Base-by-base conservation (phyloP, 2,113 vertebrate genomes). In the Centrocercus urophasianus region DNA sequence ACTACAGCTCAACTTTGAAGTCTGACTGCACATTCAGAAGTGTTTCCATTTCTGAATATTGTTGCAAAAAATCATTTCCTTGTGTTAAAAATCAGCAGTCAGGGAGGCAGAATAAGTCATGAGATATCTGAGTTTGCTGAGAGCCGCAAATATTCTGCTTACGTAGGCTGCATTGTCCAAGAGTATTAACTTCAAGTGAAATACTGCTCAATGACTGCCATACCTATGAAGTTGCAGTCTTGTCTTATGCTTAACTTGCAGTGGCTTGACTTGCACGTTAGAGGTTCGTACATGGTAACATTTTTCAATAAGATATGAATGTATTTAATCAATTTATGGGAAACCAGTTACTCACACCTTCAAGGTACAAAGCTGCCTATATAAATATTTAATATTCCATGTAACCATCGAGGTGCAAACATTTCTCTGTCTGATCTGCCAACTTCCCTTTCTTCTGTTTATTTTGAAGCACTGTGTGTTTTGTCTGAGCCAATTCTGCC, bases 301-400 rank as follows among this genome's bases (percentile, higher is more conserved):
- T n/a, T 78, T 93, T 95, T 81, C 86, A 91, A 17, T 72, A 70
- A 90, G 52, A 64, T 2, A 66, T 66, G 93, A 70, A 76, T n/a
- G 4, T 63, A 19, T 95, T 95, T 86, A 93, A 74, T 93, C 64
- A 85, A 43, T 91, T 80, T 63, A 40, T 93, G 89, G 83, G 87
- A 91, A 93, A 80, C 84, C 89, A 56, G 32, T 45, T 52, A 73
- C 78, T 85, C 67, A 27, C 45, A 81, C 70, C 63, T 95, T 86
- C 59, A 66, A 92, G 84, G 69, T 57, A 90, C 4, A 88, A 91
- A 95, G 85, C 63, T 95, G 86, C 86, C 80, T 94, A 4, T 93
- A 82, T 90, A 97, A 96, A 93, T 95, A 93, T 91, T 96, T 91
- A 77, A 86, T 95, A 87, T 86, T 88, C 67, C 57, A 82, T 89